A percentile compares a stretch with the other conserved stretches of the same genome.
phyloP scores from a whole-genome alignment of 2,113 vertebrate species.

The Zosterops borbonicus region DNA sequence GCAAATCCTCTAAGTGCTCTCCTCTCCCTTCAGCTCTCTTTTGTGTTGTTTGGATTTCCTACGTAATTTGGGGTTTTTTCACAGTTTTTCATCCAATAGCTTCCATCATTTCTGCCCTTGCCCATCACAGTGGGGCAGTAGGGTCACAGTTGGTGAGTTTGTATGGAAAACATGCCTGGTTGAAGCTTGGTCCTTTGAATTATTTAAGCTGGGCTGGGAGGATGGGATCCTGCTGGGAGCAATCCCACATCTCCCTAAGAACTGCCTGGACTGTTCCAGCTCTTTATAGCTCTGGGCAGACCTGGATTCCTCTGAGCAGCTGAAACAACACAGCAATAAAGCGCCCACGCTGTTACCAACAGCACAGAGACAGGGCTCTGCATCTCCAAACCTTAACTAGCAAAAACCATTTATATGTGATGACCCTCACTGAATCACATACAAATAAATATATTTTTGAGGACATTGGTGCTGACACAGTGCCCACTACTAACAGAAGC shows the following conservation, averaged over 20 bases:
- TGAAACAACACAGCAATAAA: conserved; percentile 18
- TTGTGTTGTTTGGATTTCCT: not conserved
- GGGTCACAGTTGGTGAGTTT: not conserved
- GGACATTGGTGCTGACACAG: not conserved
- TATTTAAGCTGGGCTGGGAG: not conserved
- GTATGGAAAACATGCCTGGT: not conserved
- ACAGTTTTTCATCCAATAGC: not conserved
- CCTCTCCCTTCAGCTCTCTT: not conserved
- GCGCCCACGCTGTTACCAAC: not conserved
- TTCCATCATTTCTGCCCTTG: not conserved
- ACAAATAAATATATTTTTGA: not conserved
- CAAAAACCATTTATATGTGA: not conserved
- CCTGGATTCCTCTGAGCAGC: not conserved
- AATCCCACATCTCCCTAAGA: not conserved
- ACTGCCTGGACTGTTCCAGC: not conserved
- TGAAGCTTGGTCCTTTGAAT: not conserved
- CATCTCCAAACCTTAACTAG: not conserved
- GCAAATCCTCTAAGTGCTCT: not conserved
- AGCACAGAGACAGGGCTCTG: not conserved
- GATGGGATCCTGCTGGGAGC: not conserved
- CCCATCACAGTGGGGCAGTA: not conserved
- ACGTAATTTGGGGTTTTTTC: rapidly evolving
- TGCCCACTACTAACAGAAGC: not conserved
- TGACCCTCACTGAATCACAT: not conserved
- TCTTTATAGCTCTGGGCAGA: conserved; percentile 12